Percentiles rank a stretch among this genome's conserved stretches.
Conservation (phyloP, 2,888 invertebrate species). For the Cosmopolites sordidus region DNA sequence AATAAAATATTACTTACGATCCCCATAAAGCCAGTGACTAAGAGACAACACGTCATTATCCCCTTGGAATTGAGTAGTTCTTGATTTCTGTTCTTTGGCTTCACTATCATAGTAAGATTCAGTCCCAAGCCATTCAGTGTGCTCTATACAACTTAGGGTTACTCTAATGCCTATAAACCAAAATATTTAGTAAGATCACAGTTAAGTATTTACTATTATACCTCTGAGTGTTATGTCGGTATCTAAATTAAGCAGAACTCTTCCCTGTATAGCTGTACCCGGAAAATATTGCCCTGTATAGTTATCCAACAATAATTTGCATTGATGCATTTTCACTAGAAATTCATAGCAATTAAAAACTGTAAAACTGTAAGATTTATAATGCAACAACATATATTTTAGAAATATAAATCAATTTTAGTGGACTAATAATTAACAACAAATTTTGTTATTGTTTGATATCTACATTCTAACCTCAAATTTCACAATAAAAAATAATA, state of each 20-base stretch:
- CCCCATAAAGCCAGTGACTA: constrained; percentile 37
- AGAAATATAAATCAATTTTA: no score
- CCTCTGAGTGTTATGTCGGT: constrained; percentile 33
- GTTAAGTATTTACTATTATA: constrained; percentile 24
- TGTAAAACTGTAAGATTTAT: no score
- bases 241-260: constrained; percentile 32
- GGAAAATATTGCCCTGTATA: constrained; percentile 34
- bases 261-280: constrained; percentile 34
- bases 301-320: constrained; percentile 38
- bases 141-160: constrained; percentile 30
- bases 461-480: no score
- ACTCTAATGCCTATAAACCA: constrained; percentile 21
- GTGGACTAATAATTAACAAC: no score
- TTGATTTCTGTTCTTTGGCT: constrained; percentile 32
- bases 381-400: no score
- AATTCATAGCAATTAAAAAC: not conserved
- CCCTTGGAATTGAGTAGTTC: constrained; percentile 33
- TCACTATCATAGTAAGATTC: constrained; percentile 34
- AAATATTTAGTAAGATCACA: not conserved
- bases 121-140: constrained; percentile 29
- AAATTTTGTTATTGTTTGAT: no score
- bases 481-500: no score
- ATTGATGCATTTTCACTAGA: constrained; percentile 29
- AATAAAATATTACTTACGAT: constrained; percentile 28
- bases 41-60: constrained; percentile 34